Evolutionary conservation across 2,888 invertebrate species (phyloP), one percentile per base, ranked within the genome.

Genomic region (Drosophila austrosaltans): DNA sequence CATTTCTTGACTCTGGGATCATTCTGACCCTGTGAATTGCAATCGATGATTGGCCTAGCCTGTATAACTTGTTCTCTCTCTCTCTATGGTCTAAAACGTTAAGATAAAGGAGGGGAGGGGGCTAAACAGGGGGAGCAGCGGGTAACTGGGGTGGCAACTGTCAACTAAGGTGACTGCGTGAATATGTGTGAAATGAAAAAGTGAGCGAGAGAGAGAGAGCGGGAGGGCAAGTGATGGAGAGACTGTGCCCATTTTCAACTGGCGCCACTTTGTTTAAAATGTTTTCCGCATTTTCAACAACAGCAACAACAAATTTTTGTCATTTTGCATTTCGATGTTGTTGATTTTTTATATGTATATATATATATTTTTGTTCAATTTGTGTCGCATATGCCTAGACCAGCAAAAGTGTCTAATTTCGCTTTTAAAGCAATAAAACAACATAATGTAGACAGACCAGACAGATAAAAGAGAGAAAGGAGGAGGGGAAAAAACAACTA

Each of bases 321-420:
- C 83, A 76, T 75, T 82, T 82, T 82, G 86, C 86, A 85, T 83
- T 80, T 87, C 64, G 66, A 64, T 63, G 69, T 75, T 63, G 67
- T 42, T 60, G 59, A 48, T 48, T 48, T 48, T 48, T 6, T 44
- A 7, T 5, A 28, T 28, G 0, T 36, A 5, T 30, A 30, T 30
- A 30, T 30, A 30, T 36, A 3, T 36, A 8, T 36, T 36, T 69
- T 68, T 64, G 48, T 48, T 48, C 48, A 48, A 56, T 69, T 42
- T 64, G 53, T 57, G 44, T 57, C 30, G 22, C 16, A 16, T 60
- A n/a, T 10, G n/a, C 48, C 66, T 63, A 58, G 66, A 54, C 66
- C 82, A 80, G 82, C 82, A 84, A 85, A 82, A 81, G 89, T 89
- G 82, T 86, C 89, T 78, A 89, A 82, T 86, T 89, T 85, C 86